Percentiles rank a stretch among this genome's conserved stretches.
These are phyloP conservation scores for Acanthopagrus latus DNA, from an alignment of 2,797 vertebrate genomes.

Conservation along the genomic window DNA sequence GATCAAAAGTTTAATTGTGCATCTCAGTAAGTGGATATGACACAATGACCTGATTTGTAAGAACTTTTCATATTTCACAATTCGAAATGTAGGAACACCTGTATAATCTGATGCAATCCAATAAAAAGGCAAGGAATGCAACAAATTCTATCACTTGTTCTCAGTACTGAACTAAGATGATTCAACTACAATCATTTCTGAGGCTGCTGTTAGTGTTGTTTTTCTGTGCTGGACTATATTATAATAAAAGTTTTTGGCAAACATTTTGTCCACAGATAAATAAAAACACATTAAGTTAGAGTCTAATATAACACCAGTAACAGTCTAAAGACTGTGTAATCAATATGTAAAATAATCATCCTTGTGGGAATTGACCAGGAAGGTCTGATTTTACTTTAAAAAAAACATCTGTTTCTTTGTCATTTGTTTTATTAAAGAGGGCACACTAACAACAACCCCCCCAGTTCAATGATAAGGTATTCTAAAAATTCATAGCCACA, in stretches of 20 bases:
- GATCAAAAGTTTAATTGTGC: slow-evolving; percentile 8
- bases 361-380: slow-evolving; percentile 7
- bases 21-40: slow-evolving; percentile 6
- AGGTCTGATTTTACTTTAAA: slow-evolving; percentile 15
- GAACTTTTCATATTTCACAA: neutral
- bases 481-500: slow-evolving; percentile 59
- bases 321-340: too few species aligned
- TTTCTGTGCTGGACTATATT: neutral
- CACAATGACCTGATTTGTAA: neutral
- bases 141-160: neutral
- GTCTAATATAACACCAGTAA: slow-evolving; percentile 2
- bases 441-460: slow-evolving; percentile 24
- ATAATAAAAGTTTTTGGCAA: neutral
- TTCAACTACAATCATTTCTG: neutral
- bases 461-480: slow-evolving; percentile 52
- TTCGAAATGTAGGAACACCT: neutral
- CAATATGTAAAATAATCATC: neutral
- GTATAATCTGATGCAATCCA: slow-evolving; percentile 3
- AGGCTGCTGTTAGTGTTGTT: neutral
- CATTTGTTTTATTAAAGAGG: slow-evolving; percentile 32
- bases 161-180: neutral
- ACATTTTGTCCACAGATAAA: neutral
- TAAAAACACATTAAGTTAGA: neutral
- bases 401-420: slow-evolving; percentile 11
- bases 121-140: neutral